phyloP scores from a whole-genome alignment of 2,113 vertebrate species.

The Morone saxatilis region DNA sequence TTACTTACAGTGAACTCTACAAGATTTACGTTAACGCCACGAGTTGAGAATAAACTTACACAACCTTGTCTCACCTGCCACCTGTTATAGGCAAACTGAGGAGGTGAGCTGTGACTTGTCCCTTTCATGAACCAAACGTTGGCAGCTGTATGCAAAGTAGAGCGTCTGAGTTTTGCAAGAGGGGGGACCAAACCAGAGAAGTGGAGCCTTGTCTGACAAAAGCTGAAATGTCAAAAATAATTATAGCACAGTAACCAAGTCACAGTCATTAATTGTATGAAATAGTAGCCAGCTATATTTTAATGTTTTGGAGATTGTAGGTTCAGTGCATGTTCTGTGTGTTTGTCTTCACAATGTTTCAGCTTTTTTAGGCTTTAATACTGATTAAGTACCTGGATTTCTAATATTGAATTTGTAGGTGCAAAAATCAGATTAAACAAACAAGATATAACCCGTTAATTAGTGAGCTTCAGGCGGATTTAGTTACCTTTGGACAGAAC shows the following conservation, averaged over 20 bases:
- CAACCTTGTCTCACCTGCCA: conserved; percentile 29
- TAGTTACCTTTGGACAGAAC: neutral
- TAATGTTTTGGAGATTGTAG: conserved; percentile 1
- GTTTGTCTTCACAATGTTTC: neutral
- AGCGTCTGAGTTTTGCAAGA: conserved; percentile 13
- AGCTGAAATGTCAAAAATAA: conserved; percentile 21
- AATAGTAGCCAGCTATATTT: neutral
- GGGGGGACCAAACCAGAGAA: conserved; percentile 6
- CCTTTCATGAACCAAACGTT: conserved; percentile 36
- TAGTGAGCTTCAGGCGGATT: neutral
- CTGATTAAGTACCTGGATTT: neutral
- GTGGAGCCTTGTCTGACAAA: conserved; percentile 21
- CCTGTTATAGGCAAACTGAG: conserved; percentile 24
- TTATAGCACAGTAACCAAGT: conserved; percentile 1
- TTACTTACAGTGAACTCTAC: neutral
- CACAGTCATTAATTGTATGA: neutral
- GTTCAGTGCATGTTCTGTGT: neutral
- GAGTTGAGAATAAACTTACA: neutral
- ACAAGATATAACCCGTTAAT: neutral
- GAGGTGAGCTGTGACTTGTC: conserved; percentile 29
- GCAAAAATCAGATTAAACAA: neutral
- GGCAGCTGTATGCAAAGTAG: conserved; percentile 67
- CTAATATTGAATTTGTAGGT: neutral
- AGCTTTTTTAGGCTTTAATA: neutral
- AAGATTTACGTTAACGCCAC: neutral